Percentiles rank a stretch among this genome's conserved stretches.
Evolutionary conservation across 2,797 vertebrate genomes (phyloP).

Genomic region (Acanthurus tractus): DNA sequence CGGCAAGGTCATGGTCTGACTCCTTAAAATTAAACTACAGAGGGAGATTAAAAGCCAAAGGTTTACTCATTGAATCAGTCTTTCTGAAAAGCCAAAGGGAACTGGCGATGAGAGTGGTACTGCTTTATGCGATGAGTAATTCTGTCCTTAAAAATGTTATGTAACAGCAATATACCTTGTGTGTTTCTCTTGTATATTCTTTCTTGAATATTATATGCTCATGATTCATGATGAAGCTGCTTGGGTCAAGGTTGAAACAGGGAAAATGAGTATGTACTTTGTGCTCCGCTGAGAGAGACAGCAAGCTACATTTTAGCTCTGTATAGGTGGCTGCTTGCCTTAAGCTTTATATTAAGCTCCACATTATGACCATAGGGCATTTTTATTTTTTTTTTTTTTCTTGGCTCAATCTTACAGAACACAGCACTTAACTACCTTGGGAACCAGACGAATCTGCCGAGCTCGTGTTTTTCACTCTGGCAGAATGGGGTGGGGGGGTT

Average conservation of each 20-base stretch:
- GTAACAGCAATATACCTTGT: slow-evolving; percentile 23
- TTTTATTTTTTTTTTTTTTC: slow-evolving; percentile 43
- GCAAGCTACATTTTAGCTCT: slow-evolving; percentile 2
- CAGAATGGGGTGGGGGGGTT: no score
- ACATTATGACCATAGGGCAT: slow-evolving; percentile 40
- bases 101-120: background rate
- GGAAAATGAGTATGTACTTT: slow-evolving; percentile 53
- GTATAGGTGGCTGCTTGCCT: slow-evolving; percentile 27
- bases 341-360: slow-evolving; percentile 21
- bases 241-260: slow-evolving; percentile 31
- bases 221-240: slow-evolving; percentile 31
- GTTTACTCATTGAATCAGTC: slow-evolving; percentile 17
- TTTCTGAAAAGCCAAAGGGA: slow-evolving; percentile 15
- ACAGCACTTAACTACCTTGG: background rate
- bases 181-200: slow-evolving; percentile 8
- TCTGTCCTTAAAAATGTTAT: background rate
- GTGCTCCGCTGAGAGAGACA: slow-evolving; percentile 24
- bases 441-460: no score
- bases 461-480: no score
- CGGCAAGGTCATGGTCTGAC: slow-evolving; percentile 28
- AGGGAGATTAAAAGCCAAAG: slow-evolving; percentile 26
- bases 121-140: slow-evolving; percentile 3
- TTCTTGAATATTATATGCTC: slow-evolving; percentile 13
- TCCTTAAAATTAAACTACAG: slow-evolving; percentile 34
- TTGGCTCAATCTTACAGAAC: background rate